A percentile compares a stretch with the other conserved stretches of the same genome.
phyloP scores from a whole-genome alignment of 2,113 vertebrate genomes.

The Heloderma charlesbogerti region DNA sequence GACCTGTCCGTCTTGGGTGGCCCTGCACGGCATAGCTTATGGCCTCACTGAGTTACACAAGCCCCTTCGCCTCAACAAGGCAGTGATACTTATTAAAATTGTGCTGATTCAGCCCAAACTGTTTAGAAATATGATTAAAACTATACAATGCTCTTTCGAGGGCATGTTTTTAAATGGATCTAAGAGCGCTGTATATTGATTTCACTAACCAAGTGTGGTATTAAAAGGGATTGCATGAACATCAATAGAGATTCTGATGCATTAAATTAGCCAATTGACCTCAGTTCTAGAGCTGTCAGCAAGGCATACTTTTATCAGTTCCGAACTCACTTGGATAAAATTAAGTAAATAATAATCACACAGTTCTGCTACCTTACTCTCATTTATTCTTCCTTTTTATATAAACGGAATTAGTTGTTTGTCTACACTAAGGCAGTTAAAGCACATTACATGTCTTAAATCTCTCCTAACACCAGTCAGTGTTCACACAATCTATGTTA shows the following conservation, averaged over 20 bases:
- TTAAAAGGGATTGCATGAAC: neutral
- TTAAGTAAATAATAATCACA: neutral
- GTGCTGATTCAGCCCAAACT: neutral
- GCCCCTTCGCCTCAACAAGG: no score
- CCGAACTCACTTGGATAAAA: conserved; percentile 3
- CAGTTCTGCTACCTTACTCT: neutral
- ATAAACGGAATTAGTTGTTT: neutral
- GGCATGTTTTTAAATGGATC: neutral
- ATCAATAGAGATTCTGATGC: neutral
- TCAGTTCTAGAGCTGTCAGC: neutral
- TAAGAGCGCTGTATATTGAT: neutral
- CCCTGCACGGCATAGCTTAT: no score
- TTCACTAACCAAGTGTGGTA: conserved; percentile 5
- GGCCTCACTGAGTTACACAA: no score
- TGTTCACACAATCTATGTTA: neutral
- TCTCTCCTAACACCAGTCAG: neutral
- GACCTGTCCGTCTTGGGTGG: no score
- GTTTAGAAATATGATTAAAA: neutral
- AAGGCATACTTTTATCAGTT: neutral
- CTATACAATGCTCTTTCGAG: neutral
- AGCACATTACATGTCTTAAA: neutral
- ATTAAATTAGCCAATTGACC: conserved; percentile 33
- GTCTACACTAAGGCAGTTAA: neutral
- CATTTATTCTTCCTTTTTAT: neutral
- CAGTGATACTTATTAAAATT: neutral